Evolutionary conservation across 2,797 vertebrate species (phyloP), one percentile per base, ranked within the genome.

Genomic region (Peromyscus nudipes): DNA sequence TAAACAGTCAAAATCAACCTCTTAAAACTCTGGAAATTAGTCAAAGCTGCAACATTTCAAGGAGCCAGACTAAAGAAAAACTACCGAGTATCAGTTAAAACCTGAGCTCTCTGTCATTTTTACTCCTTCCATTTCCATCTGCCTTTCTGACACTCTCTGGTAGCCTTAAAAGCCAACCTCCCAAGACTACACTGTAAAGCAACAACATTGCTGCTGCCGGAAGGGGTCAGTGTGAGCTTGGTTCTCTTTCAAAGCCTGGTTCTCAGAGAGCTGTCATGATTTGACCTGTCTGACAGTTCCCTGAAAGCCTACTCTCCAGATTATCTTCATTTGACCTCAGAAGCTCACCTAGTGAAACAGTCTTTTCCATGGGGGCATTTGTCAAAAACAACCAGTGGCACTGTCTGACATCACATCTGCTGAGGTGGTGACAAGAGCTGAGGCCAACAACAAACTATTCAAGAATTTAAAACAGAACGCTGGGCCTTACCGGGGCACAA

Each of bases 11-110:
- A 94, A 92, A 80, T 86, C 31, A 94, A 69, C 7, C 82, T 79
- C 84, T 87, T 40, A 87, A 76, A 92, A 81, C n/a, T 89, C n/a
- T 89, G 37, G 16, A 96, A 96, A 92, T 83, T 94, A 97, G 27
- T 64, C 25, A 93, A 92, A 80, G 29, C n/a, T 88, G 4, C 21
- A 81, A 92, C 17, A 71, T 76, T 65, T 14, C 23, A 79, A 34
- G 57, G 37, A 95, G 17, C 0, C 7, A 62, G 31, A 62, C 21
- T 96, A 67, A 93, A 95, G 23, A 79, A 96, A 88, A 85, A 69
- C 12, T 29, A 40, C 77, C 40, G 19, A 64, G 29, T 62, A 69
- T 82, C 95, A 10, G 27, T 40, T 67, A 85, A n/a, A 89, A 34
- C 69, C 37, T 80, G 65, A 80, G 29, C 4, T 82, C 64, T 55